Conservation (phyloP, 2,888 invertebrate species). For the Cheilosia soror region DNA sequence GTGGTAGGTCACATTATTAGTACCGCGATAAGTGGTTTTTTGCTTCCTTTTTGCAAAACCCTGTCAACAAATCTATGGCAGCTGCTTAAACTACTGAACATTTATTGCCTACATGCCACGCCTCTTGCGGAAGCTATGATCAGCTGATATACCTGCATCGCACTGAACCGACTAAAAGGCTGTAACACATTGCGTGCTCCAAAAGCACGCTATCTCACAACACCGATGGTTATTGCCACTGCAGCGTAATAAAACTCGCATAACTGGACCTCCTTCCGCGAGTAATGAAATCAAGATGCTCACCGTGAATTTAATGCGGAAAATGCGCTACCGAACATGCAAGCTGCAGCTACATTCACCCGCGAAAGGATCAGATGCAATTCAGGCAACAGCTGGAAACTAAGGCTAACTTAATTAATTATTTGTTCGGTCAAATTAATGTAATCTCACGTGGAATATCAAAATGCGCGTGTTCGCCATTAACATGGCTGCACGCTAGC, state of each 20-base stretch:
- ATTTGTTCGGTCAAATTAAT: conserved; percentile 57
- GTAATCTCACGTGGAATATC: conserved; percentile 37
- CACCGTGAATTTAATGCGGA: conserved; percentile 23
- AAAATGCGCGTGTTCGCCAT: conserved; percentile 25
- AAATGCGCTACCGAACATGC: conserved; percentile 61
- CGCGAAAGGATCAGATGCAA: conserved; percentile 48
- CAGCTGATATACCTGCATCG: background rate
- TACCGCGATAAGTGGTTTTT: no score
- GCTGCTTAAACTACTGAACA: no score
- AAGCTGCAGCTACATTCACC: conserved; percentile 11
- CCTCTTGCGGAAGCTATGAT: conserved; percentile 38
- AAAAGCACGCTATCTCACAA: conserved; percentile 32
- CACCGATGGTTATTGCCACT: conserved; percentile 65
- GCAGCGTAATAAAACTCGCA: conserved; percentile 34
- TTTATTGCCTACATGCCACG: background rate
- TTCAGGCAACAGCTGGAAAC: conserved; percentile 24
- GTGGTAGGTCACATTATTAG: no score
- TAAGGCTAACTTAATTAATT: conserved; percentile 61
- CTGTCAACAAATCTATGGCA: no score
- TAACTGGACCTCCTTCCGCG: conserved; percentile 43
- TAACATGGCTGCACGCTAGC: conserved; percentile 54
- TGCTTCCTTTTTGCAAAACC: background rate
- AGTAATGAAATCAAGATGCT: conserved; percentile 60
- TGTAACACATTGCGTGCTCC: conserved; percentile 41
- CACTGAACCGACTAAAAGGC: background rate